These are phyloP conservation scores for Ips nitidus DNA, from an alignment of 1,140 invertebrate species.

Conservation along the genomic window DNA sequence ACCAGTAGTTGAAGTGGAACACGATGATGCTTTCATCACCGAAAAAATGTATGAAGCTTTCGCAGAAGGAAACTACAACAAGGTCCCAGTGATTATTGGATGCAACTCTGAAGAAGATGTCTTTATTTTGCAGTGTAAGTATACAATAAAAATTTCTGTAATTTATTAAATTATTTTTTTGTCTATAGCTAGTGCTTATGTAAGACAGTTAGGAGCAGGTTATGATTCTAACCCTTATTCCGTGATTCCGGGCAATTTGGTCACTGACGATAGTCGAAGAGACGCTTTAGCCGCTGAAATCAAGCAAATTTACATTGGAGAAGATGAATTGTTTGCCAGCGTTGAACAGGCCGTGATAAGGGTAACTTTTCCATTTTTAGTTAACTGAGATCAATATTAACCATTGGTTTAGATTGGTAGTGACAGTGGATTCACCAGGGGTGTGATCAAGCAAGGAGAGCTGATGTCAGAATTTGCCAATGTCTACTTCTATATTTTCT, in stretches of 20 bases:
- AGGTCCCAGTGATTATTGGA: constrained; percentile 41
- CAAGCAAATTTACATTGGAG: constrained; percentile 11
- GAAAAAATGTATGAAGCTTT: constrained; percentile 39
- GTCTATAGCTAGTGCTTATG: constrained; percentile 13
- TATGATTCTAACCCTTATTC: constrained; percentile 15
- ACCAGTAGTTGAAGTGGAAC: constrained; percentile 37
- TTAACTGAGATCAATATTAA: too few relatives aligned
- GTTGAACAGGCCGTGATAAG: constrained; percentile 5
- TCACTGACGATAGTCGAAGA: background rate
- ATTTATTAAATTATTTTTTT: background rate
- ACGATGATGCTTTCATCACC: constrained; percentile 39
- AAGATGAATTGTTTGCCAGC: constrained; percentile 1
- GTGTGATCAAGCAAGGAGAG: constrained; percentile 19
- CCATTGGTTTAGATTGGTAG: constrained; percentile 10
- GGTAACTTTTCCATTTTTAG: background rate
- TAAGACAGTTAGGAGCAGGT: constrained; percentile 10
- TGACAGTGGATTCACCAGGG: constrained; percentile 18
- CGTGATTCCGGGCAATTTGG: constrained; percentile 6
- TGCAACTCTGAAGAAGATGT: constrained; percentile 42
- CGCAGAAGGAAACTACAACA: constrained; percentile 36
- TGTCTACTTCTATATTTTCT: constrained; percentile 30
- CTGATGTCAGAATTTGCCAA: constrained; percentile 18
- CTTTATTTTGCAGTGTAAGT: constrained; percentile 16
- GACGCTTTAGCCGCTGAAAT: constrained; percentile 17
- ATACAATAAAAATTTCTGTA: background rate